Base-by-base conservation (phyloP, 2,888 invertebrate genomes). In the Dryocosmus kuriphilus region DNA sequence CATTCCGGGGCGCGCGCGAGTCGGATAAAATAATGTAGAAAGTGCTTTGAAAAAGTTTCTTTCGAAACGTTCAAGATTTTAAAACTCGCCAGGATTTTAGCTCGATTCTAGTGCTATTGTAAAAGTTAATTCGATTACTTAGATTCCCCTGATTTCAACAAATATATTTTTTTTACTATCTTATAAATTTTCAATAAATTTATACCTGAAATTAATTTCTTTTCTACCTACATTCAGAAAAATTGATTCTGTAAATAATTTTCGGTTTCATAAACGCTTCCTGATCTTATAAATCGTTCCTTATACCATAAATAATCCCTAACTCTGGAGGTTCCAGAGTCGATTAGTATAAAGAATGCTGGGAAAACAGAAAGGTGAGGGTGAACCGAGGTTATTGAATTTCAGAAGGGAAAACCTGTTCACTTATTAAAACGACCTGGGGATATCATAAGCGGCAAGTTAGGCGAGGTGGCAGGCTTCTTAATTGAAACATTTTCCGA, bases 1-100 rank as follows among this genome's bases (percentile, higher is more conserved):
- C 79, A 80, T 81, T 82, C 79, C 80, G 80, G 71, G 71, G 79
- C 60, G 61, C 75, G 71, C 71, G 78, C 80, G 77, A 67, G 61
- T n/a, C n/a, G 74, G 75, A 76, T 77, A 77, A 80, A 81, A 87
- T 89, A 88, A 87, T 88, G 86, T 87, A 85, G 81, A 85, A 87
- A 81, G 81, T 84, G 84, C 83, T 87, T 82, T 63, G 81, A 85
- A 85, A 85, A 86, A 85, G 85, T 83, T 84, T 78, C 82, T 79
- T 63, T 62, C 78, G 81, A 81, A 84, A 86, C 80, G 81, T 75
- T 32, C 9, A 46, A 24, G 41, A 46, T 41, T 41, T 41, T 4
- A 16, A 41, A 16, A 41, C 38, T 24, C 67, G 19, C 27, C 46
- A 71, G 71, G 30, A 51, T 46, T 51, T 71, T 71, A 30, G 46